Base-by-base conservation (phyloP, 2,888 invertebrate genomes). In the Drosophila hamatofila region DNA sequence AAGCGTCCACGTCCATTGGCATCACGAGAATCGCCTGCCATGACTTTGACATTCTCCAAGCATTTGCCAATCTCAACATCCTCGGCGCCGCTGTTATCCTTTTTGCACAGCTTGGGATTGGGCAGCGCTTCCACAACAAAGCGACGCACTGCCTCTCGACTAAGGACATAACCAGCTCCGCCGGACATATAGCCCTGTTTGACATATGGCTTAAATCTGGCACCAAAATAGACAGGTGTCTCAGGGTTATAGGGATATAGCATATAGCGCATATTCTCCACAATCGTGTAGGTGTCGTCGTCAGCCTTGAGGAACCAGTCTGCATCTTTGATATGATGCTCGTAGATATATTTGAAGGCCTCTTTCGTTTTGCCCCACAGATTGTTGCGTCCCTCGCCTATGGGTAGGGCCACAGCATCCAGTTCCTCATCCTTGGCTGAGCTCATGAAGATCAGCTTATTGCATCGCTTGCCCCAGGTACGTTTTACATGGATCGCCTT, bases 381-480 rank as follows among this genome's bases (percentile, higher is more conserved):
- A n/a, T n/a, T n/a, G n/a, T n/a, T n/a, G n/a, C n/a, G n/a, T 0
- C 98, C 98, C 92, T 99, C 99, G 2, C 94, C 92, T 0, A 99
- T 97, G 2, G 97, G 96, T 67, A 99, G 93, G 35, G 96, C 96
- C 23, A 99, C 94, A 0, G 97, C 93, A 0, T 97, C 98, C 59
- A 99, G 93, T 27, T 94, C 94, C 2, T 75, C 72, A 96, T 97
- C 96, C 93, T 95, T 94, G 62, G 93, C 93, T 0, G 96, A 96
- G 90, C 97, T 97, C 97, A 98, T 98, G 81, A 98, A 98, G 25
- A 98, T 91, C 14, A 98, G 93, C 75, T 96, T 95, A 90, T 98
- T 98, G 90, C 98, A 99, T 33, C 98, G 94, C 91, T 96, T 96
- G 2, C 98, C 99, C 99, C 99, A 99, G 0, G 98, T 99, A 1